These are phyloP conservation scores for Drosophila repletoides DNA, from an alignment of 1,140 invertebrate genomes.

Conservation along the genomic window DNA sequence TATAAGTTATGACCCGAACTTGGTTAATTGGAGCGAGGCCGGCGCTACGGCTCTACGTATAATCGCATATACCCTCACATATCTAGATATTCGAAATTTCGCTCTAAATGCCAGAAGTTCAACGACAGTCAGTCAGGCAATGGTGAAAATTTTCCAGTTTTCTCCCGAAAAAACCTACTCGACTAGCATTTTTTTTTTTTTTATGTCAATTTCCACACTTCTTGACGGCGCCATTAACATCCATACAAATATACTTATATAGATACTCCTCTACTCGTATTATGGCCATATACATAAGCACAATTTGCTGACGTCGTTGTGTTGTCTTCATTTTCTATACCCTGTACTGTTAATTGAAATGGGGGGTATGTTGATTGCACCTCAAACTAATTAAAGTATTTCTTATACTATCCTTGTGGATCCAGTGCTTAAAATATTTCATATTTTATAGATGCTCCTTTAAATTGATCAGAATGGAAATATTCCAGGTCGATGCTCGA, in stretches of 20 bases:
- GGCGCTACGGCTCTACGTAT: slow-evolving; percentile 22
- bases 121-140: slow-evolving; percentile 28
- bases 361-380: no score
- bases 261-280: no score
- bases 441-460: no score
- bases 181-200: slow-evolving; percentile 9
- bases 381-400: no score
- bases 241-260: slow-evolving; percentile 9
- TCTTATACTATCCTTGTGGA: no score
- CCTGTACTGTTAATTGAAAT: neutral
- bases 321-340: slow-evolving; percentile 7
- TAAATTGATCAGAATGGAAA: no score
- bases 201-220: slow-evolving; percentile 38
- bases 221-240: slow-evolving; percentile 37
- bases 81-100: neutral
- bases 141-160: slow-evolving; percentile 10
- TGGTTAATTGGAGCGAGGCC: slow-evolving; percentile 56
- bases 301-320: slow-evolving; percentile 18
- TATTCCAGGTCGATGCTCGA: no score
- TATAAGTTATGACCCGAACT: slow-evolving; percentile 61
- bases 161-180: neutral
- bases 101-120: neutral
- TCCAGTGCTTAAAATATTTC: no score
- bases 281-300: slow-evolving; percentile 4
- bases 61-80: neutral